Evolutionary conservation across 2,113 vertebrate genomes (phyloP).

Genomic region (Gallinago paraguaiae): DNA sequence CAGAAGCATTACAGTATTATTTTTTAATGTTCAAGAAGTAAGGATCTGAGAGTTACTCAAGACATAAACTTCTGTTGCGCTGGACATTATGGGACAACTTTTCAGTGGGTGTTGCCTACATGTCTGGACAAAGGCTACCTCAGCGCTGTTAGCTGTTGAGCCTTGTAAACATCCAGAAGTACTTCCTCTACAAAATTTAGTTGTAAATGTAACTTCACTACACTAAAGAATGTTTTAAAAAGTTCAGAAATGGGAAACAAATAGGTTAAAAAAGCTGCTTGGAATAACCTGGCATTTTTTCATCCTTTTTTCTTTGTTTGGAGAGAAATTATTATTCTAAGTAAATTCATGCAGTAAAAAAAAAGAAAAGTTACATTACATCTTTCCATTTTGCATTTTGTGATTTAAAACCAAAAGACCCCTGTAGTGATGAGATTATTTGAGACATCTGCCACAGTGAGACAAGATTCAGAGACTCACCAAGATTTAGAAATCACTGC

Average conservation of each 20-base stretch:
- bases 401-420: not conserved
- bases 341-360: not conserved
- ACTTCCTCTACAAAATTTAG: not conserved
- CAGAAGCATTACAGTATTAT: not conserved
- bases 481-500: not conserved
- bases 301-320: not conserved
- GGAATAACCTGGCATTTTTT: not conserved
- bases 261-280: not conserved
- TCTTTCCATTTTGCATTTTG: not conserved
- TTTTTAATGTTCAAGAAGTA: not conserved
- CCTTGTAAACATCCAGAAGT: not conserved
- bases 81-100: not conserved
- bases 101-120: not conserved
- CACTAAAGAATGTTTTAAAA: not conserved
- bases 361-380: not conserved
- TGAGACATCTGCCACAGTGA: not conserved
- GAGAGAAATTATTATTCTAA: not conserved
- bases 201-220: not conserved
- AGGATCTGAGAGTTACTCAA: not conserved
- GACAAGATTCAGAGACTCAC: not conserved
- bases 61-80: not conserved
- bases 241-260: not conserved
- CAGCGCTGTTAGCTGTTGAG: not conserved
- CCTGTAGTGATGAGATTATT: accelerated
- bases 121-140: not conserved